A percentile compares a stretch with the other conserved stretches of the same genome.
phyloP scores from a whole-genome alignment of 2,888 invertebrate genomes.

The Lumbricus terrestris region DNA sequence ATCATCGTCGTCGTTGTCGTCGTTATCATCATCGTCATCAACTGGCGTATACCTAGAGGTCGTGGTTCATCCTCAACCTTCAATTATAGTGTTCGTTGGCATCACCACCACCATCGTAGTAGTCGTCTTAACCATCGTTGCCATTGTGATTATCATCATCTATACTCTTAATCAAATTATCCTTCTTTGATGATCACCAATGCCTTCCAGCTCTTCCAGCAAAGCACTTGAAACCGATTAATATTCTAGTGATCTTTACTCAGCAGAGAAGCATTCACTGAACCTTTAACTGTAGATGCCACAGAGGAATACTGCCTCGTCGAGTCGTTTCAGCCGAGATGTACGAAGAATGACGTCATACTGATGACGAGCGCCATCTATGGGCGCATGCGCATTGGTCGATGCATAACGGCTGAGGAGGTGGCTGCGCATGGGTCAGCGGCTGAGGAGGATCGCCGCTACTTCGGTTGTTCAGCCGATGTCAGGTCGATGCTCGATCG shows the following conservation, averaged over 20 bases:
- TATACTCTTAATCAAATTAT: background rate
- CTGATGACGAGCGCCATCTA: background rate
- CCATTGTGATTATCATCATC: background rate
- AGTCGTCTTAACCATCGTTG: background rate
- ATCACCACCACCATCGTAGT: background rate
- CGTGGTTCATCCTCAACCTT: background rate
- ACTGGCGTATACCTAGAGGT: too few relatives aligned
- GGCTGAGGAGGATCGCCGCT: background rate
- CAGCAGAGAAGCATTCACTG: background rate
- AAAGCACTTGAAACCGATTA: too few relatives aligned
- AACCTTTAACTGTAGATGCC: background rate
- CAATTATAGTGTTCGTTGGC: background rate
- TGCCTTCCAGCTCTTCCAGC: background rate
- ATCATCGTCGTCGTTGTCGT: too few relatives aligned
- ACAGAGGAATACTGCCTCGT: background rate
- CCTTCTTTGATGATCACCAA: background rate
- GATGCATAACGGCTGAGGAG: constrained; percentile 4
- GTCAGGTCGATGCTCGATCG: constrained; percentile 10
- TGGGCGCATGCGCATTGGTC: constrained; percentile 15
- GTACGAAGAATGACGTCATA: constrained; percentile 13
- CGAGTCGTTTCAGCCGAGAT: background rate
- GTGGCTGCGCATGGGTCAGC: background rate
- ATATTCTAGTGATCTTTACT: too few relatives aligned
- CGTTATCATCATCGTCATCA: background rate
- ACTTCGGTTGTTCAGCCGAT: constrained; percentile 24